A percentile compares a stretch with the other conserved stretches of the same genome.
phyloP scores from a whole-genome alignment of 2,888 invertebrate species.

The Calliopum simillimum region DNA sequence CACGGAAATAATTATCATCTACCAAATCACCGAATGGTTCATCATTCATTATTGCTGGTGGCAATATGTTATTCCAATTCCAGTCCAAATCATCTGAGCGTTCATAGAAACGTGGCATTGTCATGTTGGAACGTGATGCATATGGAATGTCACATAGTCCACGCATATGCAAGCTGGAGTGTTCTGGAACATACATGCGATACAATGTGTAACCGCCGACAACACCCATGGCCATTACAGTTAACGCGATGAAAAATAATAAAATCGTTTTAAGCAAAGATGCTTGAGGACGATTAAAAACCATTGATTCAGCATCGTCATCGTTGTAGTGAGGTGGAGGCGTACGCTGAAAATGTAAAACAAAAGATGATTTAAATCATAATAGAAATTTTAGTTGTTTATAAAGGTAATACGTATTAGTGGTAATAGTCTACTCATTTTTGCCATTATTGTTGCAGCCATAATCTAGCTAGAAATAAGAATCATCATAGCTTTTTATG shows the following conservation, averaged over 20 bases:
- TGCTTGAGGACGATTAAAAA: constrained; percentile 67
- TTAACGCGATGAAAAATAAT: constrained; percentile 76
- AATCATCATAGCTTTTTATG: too few relatives aligned
- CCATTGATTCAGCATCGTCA: constrained; percentile 67
- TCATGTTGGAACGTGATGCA: constrained; percentile 54
- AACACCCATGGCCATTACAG: constrained; percentile 79
- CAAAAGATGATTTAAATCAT: too few relatives aligned
- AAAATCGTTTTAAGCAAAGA: constrained; percentile 74
- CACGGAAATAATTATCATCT: constrained; percentile 73
- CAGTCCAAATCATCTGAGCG: constrained; percentile 59
- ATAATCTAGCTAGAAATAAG: too few relatives aligned
- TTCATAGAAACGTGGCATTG: constrained; percentile 58
- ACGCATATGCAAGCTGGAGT: constrained; percentile 67
- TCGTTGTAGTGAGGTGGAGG: constrained; percentile 40
- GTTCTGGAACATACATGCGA: constrained; percentile 75
- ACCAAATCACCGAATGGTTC: constrained; percentile 39
- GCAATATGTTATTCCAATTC: constrained; percentile 55
- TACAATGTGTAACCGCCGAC: constrained; percentile 81
- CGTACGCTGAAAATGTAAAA: neutral
- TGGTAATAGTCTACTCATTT: too few relatives aligned
- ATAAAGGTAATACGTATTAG: too few relatives aligned
- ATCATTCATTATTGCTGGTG: constrained; percentile 45
- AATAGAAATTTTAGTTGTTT: too few relatives aligned
- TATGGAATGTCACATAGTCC: constrained; percentile 67
- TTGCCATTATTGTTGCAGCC: too few relatives aligned